Base-by-base conservation (phyloP, 2,113 vertebrate genomes). In the Vicugna pacos region DNA sequence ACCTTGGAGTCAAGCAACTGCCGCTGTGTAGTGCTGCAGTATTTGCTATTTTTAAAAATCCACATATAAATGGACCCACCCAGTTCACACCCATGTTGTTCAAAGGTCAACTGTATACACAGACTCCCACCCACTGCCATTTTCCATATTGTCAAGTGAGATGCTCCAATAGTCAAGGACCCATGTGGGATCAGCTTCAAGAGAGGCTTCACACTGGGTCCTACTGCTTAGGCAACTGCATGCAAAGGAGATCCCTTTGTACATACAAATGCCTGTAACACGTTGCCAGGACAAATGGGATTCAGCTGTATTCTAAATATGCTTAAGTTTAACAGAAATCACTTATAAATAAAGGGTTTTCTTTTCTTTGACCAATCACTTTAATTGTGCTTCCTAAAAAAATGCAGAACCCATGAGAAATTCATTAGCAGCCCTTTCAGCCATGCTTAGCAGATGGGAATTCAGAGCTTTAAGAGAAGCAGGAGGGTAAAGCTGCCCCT, bases 311-410 rank as follows among this genome's bases (percentile, higher is more conserved):
- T 88, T 88, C 14, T 76, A 93, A 93, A 89, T 82, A 94, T 60
- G 64, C 38, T 89, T 75, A 35, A 19, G 62, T 84, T 89, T 76
- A n/a, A 86, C 64, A 42, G 73, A 62, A 62, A 62, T n/a, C 28
- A 75, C 28, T 94, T 56, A 73, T 5, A 83, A 16, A 70, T 77
- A 90, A 85, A 97, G 11, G 30, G 15, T 58, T 93, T 96, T 52
- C 28, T 91, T 96, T 94, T 28, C 30, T 93, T 81, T 96, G 89
- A 85, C 42, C 30, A 86, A 52, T 81, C 35, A 72, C 58, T 95
- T 91, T 46, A 92, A 77, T 86, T 75, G 60, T 69, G 52, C 60
- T 93, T 94, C 76, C 60, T 85, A 32, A 86, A 83, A 83, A 83
- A 50, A 82, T 30, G n/a, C 46, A 93, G 62, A 91, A 82, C 24